These are phyloP conservation scores for Heteromyza rotundicornis DNA, from an alignment of 2,888 invertebrate genomes.

Conservation along the genomic window DNA sequence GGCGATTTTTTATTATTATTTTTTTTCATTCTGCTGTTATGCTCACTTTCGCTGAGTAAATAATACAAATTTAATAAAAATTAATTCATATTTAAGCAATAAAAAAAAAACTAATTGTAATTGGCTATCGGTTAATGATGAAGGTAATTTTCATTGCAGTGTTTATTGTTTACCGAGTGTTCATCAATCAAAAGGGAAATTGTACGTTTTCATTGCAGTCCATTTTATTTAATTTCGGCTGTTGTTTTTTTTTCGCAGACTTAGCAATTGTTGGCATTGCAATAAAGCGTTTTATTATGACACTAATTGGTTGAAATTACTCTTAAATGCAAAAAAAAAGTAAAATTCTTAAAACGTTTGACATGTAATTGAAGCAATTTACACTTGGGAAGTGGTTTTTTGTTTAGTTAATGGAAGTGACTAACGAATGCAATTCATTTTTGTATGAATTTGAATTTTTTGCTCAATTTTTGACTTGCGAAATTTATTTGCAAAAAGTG, in stretches of 20 bases:
- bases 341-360: background rate
- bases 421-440: too few species aligned
- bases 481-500: too few species aligned
- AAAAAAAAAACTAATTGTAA: too few species aligned
- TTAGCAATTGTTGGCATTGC: slow-evolving; percentile 39
- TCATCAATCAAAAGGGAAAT: background rate
- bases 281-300: slow-evolving; percentile 48
- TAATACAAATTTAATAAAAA: slow-evolving; percentile 36
- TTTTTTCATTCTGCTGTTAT: background rate
- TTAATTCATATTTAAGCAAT: slow-evolving; percentile 37
- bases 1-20: too few species aligned
- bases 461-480: too few species aligned
- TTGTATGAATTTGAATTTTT: too few species aligned
- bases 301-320: slow-evolving; percentile 42
- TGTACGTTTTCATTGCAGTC: background rate
- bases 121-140: too few species aligned
- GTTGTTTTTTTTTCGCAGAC: slow-evolving; percentile 27
- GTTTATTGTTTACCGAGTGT: background rate
- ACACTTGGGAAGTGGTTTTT: background rate
- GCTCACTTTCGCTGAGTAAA: slow-evolving; percentile 35
- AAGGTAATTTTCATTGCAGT: too few species aligned
- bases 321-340: background rate
- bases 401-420: too few species aligned
- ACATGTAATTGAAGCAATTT: too few species aligned
- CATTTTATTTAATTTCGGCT: slow-evolving; percentile 38